Percentiles rank a stretch among this genome's conserved stretches.
Conservation (phyloP, 2,113 vertebrate species). For the Pantherophis guttatus region DNA sequence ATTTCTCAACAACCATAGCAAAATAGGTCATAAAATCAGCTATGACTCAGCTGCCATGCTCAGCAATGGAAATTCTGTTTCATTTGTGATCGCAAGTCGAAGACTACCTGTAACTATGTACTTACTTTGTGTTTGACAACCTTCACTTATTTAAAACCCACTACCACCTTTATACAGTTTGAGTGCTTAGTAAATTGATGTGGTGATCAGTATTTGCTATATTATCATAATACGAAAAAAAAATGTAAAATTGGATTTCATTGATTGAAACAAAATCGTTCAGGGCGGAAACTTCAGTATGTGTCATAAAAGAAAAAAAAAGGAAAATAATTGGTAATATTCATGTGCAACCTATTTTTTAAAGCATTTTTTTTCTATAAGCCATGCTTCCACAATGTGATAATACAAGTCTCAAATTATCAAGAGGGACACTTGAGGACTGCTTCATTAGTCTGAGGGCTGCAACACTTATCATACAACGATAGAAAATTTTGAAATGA, state of each 20-base stretch:
- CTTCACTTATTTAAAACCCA: background rate
- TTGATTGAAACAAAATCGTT: background rate
- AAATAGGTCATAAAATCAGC: too few species aligned
- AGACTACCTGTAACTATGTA: background rate
- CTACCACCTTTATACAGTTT: background rate
- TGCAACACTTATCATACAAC: background rate
- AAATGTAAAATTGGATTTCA: background rate
- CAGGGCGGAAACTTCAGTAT: background rate
- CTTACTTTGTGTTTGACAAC: background rate
- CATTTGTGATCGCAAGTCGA: too few species aligned
- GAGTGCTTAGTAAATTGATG: background rate
- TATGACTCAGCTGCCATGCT: too few species aligned
- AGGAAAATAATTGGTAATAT: background rate
- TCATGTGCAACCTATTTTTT: background rate
- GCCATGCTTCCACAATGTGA: background rate
- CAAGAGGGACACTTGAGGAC: background rate
- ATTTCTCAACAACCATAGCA: too few species aligned
- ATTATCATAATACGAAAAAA: background rate
- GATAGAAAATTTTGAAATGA: background rate
- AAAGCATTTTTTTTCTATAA: background rate
- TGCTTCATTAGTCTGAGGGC: background rate
- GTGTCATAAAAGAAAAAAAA: background rate
- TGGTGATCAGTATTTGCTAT: background rate
- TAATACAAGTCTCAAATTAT: background rate
- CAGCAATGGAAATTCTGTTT: too few species aligned